Conservation (phyloP, 2,797 vertebrate species). For the Esox masquinongy region DNA sequence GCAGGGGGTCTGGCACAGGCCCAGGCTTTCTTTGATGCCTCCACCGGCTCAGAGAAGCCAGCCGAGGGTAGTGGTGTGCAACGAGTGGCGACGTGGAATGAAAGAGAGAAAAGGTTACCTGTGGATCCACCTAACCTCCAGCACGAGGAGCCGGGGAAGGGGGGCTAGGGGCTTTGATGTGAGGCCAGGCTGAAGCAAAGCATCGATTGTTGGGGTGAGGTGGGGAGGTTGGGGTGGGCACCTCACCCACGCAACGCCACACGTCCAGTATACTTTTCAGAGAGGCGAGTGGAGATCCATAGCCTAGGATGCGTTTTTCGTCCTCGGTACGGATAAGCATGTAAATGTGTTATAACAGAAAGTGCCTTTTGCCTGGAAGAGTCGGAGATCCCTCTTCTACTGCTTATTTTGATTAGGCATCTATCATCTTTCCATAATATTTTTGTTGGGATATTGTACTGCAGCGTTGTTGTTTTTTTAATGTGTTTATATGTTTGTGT, state of each 20-base stretch:
- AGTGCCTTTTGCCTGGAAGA: slow-evolving; percentile 52
- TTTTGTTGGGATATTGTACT: slow-evolving; percentile 46
- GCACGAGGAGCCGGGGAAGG: slow-evolving; percentile 34
- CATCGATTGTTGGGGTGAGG: slow-evolving; percentile 69
- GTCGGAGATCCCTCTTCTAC: slow-evolving; percentile 54
- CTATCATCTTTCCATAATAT: neutral
- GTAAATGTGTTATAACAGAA: slow-evolving; percentile 53
- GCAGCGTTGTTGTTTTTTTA: slow-evolving; percentile 21
- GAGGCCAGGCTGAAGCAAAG: slow-evolving; percentile 70
- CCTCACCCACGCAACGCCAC: slow-evolving; percentile 41
- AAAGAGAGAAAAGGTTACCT: slow-evolving; percentile 78
- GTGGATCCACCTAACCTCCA: slow-evolving; percentile 71
- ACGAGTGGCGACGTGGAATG: slow-evolving; percentile 54
- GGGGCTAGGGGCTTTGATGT: slow-evolving; percentile 65
- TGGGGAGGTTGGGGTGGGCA: slow-evolving; percentile 42
- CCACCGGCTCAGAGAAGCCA: slow-evolving; percentile 52
- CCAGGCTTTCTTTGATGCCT: slow-evolving; percentile 79
- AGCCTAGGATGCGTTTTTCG: slow-evolving; percentile 38
- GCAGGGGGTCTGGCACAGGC: slow-evolving; percentile 67
- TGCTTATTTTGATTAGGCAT: slow-evolving; percentile 44
- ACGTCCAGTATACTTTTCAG: slow-evolving; percentile 42
- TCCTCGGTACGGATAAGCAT: slow-evolving; percentile 39
- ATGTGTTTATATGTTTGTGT: slow-evolving; percentile 23
- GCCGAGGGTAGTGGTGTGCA: slow-evolving; percentile 21
- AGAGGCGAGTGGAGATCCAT: slow-evolving; percentile 20